Conservation (phyloP, 2,797 vertebrate species). For the Podarcis siculus region DNA sequence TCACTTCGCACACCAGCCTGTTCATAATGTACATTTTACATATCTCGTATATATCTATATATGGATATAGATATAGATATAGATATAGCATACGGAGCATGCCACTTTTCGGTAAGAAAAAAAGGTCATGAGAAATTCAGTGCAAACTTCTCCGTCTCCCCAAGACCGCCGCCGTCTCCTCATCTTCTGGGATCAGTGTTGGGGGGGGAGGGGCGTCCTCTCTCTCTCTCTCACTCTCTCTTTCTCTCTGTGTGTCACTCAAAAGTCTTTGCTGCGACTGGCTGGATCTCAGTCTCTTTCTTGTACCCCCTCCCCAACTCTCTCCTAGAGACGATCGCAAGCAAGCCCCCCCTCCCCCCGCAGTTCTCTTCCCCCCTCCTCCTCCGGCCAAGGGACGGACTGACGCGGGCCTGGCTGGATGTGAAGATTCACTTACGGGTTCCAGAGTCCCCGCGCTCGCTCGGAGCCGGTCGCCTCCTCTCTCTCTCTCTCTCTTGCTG, state of each 20-base stretch:
- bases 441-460: slow-evolving; percentile 70
- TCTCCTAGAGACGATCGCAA: background rate
- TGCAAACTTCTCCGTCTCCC: slow-evolving; percentile 81
- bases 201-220: slow-evolving; percentile 19
- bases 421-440: slow-evolving; percentile 79
- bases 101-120: slow-evolving; percentile 83
- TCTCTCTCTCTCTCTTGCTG: slow-evolving; percentile 55
- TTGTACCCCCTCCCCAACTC: background rate
- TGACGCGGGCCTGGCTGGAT: background rate
- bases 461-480: slow-evolving; percentile 58
- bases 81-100: slow-evolving; percentile 79
- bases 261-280: slow-evolving; percentile 54
- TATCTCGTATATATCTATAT: background rate
- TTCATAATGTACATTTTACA: slow-evolving; percentile 73
- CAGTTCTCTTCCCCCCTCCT: background rate
- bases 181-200: slow-evolving; percentile 17
- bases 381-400: background rate
- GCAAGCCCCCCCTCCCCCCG: background rate
- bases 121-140: slow-evolving; percentile 79
- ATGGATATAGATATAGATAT: background rate
- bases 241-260: slow-evolving; percentile 66
- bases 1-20: slow-evolving; percentile 82
- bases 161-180: slow-evolving; percentile 54
- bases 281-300: slow-evolving; percentile 6
- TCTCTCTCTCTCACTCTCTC: slow-evolving; percentile 58